phyloP scores from a whole-genome alignment of 1,140 invertebrate species.

The Dermatophagoides farinae region DNA sequence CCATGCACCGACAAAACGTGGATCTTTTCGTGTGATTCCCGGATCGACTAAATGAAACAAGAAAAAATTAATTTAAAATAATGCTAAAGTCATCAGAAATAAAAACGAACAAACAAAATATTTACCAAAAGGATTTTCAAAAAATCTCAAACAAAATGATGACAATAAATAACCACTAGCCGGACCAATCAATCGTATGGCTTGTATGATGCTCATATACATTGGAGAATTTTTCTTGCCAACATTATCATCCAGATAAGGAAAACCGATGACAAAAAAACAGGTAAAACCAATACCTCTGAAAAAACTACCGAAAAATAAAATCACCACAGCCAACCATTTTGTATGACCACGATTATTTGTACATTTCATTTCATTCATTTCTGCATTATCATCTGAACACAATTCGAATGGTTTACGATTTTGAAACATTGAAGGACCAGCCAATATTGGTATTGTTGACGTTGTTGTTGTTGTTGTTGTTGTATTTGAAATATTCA shows the following conservation, averaged over 20 bases:
- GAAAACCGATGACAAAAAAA: conserved; percentile 21
- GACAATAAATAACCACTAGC: conserved; percentile 19
- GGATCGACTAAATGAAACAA: conserved; percentile 6
- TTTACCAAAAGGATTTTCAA: conserved; percentile 18
- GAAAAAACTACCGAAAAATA: conserved; percentile 24
- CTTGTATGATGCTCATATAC: conserved; percentile 15
- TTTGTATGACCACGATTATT: neutral
- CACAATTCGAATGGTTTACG: neutral
- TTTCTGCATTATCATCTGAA: neutral
- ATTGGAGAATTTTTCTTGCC: conserved; percentile 23
- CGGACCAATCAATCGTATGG: conserved; percentile 19
- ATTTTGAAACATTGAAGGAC: neutral
- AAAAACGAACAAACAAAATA: too few species aligned
- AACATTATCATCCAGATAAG: conserved; percentile 25
- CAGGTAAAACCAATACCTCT: conserved; percentile 20
- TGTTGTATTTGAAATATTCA: too few species aligned
- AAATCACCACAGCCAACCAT: conserved; percentile 7
- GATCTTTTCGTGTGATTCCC: conserved; percentile 22
- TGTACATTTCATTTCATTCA: neutral
- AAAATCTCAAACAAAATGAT: conserved; percentile 17
- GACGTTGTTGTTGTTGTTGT: neutral
- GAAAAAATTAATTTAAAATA: neutral
- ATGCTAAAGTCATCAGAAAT: neutral
- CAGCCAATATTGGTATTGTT: neutral
- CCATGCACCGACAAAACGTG: conserved; percentile 29